These are phyloP conservation scores for Alligator sinensis DNA, from an alignment of 2,113 vertebrate species.

Conservation along the genomic window DNA sequence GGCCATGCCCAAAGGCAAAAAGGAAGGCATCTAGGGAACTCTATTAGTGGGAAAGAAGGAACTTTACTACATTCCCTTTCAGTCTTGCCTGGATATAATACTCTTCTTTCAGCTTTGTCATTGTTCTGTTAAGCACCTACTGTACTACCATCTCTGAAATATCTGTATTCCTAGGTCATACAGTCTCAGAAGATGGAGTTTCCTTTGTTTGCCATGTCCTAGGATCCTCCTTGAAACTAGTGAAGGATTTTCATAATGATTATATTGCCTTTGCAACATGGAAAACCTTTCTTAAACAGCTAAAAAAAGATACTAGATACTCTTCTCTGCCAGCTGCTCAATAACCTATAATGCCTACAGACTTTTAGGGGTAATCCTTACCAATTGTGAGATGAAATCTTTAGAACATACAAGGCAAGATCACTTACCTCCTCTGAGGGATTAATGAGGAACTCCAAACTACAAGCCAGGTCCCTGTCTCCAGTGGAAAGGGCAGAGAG, in stretches of 20 bases:
- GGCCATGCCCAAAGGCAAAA: background rate
- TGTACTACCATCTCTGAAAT: background rate
- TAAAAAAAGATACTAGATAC: background rate
- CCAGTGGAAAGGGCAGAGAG: background rate
- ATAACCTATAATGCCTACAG: background rate
- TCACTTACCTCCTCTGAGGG: background rate
- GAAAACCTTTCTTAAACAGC: background rate
- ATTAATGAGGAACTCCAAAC: background rate
- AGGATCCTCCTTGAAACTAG: background rate
- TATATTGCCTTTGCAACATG: accelerated
- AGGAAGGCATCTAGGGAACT: accelerated
- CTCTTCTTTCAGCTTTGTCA: background rate
- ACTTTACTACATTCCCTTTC: background rate
- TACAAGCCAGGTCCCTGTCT: background rate
- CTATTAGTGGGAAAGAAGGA: background rate
- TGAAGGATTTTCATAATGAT: background rate
- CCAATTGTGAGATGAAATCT: background rate
- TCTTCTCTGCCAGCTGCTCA: background rate
- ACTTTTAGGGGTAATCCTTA: background rate
- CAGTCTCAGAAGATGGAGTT: background rate
- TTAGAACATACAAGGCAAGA: background rate
- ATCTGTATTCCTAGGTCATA: background rate
- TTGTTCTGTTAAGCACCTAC: accelerated
- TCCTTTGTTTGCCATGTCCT: background rate
- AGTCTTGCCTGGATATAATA: background rate